A percentile compares a stretch with the other conserved stretches of the same genome.
Conservation (phyloP, 2,113 vertebrate species). For the Xenopus tropicalis region UCB_Xtro_10.0 CM004443.2:126077001-126077500, state of each 20-base stretch:
- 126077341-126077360: slow-evolving; percentile 50
- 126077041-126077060: no score
- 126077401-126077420: slow-evolving; percentile 17
- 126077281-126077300: slow-evolving; percentile 48
- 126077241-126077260: slow-evolving; percentile 24
- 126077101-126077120: no score
- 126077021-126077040: no score
- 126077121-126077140: no score
- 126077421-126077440: slow-evolving; percentile 44
- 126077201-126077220: slow-evolving; percentile 1
- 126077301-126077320: slow-evolving; percentile 42
- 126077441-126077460: slow-evolving; percentile 47
- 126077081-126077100: no score
- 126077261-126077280: slow-evolving; percentile 38
- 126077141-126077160: no score
- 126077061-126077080: no score
- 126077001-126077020: no score
- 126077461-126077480: slow-evolving; percentile 50
- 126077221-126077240: slow-evolving; percentile 29
- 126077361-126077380: slow-evolving; percentile 49
- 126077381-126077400: slow-evolving; percentile 49
- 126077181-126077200: no score
- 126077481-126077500: slow-evolving; percentile 47
- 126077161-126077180: no score
- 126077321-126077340: slow-evolving; percentile 49